Conservation (phyloP, 2,113 vertebrate species). For the Rhea pennata region DNA sequence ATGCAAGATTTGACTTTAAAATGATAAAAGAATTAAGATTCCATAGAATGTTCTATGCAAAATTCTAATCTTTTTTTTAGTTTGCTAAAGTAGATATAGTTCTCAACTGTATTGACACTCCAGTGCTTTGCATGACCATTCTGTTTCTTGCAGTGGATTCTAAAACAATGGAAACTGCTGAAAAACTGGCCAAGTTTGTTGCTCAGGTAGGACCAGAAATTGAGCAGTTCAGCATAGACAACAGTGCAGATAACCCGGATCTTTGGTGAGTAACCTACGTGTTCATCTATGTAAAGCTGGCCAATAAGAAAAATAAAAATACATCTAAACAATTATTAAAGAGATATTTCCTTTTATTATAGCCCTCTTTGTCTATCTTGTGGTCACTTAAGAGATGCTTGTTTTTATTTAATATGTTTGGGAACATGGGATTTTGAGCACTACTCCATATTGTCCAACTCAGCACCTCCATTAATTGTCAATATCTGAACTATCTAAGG, state of each 20-base stretch:
- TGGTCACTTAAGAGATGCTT: not conserved
- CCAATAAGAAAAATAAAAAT: not conserved
- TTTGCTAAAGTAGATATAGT: not conserved
- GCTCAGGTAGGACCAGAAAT: conserved; percentile 83
- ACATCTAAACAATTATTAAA: not conserved
- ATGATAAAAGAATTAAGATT: not conserved
- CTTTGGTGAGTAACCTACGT: conserved; percentile 73
- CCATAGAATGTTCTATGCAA: not conserved
- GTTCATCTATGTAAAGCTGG: not conserved
- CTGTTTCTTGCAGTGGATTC: conserved; percentile 73
- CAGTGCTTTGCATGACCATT: not conserved
- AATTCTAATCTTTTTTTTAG: not conserved
- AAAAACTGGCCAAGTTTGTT: conserved; percentile 80
- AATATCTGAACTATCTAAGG: not conserved
- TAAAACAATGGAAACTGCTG: conserved; percentile 80
- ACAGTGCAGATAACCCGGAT: conserved; percentile 82
- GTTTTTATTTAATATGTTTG: not conserved
- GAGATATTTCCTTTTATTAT: not conserved
- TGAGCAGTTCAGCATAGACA: conserved; percentile 84
- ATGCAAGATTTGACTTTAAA: not conserved
- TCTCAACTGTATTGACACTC: not conserved
- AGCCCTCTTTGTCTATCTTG: too few species aligned
- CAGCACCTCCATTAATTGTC: not conserved
- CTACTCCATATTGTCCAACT: not conserved
- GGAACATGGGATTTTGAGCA: not conserved